phyloP scores from a whole-genome alignment of 2,113 vertebrate genomes.

The Ageneiosus marmoratus region DNA sequence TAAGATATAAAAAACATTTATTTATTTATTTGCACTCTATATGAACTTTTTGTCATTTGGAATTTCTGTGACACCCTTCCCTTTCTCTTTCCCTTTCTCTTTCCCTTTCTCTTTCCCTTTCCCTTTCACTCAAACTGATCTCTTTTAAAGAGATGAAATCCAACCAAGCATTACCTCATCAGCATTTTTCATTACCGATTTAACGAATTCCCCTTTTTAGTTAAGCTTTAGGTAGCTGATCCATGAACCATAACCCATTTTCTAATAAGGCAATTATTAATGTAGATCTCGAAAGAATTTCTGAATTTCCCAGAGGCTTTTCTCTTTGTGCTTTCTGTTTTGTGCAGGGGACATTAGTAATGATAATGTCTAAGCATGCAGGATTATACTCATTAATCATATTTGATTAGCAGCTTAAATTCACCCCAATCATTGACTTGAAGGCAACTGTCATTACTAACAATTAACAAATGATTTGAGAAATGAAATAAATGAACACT shows the following conservation, averaged over 20 bases:
- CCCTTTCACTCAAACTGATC: background rate
- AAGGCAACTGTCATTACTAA: background rate
- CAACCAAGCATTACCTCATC: slow-evolving; percentile 1
- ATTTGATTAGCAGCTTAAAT: slow-evolving; percentile 14
- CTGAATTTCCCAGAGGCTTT: slow-evolving; percentile 9
- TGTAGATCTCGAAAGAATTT: slow-evolving; percentile 22
- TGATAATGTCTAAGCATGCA: slow-evolving; percentile 22
- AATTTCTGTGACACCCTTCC: background rate
- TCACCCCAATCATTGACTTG: background rate
- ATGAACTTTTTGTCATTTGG: background rate
- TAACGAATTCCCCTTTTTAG: slow-evolving; percentile 15
- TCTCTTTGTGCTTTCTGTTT: slow-evolving; percentile 4
- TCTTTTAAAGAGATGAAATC: slow-evolving; percentile 23
- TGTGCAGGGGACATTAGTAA: background rate
- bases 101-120: background rate
- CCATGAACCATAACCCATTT: slow-evolving; percentile 17
- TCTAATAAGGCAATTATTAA: slow-evolving; percentile 34
- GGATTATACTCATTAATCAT: background rate
- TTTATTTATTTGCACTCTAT: background rate
- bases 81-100: background rate
- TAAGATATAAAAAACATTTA: background rate
- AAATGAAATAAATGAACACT: background rate
- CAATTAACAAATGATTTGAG: background rate
- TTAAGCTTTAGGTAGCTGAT: slow-evolving; percentile 22
- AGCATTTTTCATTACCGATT: slow-evolving; percentile 23